Base-by-base conservation (phyloP, 1,140 invertebrate species). In the Atta cephalotes region DNA sequence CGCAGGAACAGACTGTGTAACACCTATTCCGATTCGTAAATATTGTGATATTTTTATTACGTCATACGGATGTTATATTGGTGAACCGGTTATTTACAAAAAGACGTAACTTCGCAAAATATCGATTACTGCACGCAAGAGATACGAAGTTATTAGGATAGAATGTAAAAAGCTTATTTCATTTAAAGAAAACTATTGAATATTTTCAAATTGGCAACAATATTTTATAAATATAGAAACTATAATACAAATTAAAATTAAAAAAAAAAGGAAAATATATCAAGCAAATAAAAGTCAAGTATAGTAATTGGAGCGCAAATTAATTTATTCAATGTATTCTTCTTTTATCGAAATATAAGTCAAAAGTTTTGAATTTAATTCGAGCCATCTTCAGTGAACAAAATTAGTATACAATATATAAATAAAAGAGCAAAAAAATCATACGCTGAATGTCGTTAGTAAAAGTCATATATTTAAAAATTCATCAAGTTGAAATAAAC, bases 1-100 rank as follows among this genome's bases (percentile, higher is more conserved):
- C 84, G 66, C 66, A 53, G 31, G 62, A 78, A 56, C 60, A 49
- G 60, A 56, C 14, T 51, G 53, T 71, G 82, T 85, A 78, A 76
- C 58, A 28, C 18, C 16, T 78, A 74, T 72, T 63, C 5, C 53
- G 58, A 84, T 76, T 84, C 31, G 74, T 49, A 56, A 85, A 58
- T 78, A 53, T 71, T 49, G n/a, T 31, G 51, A 14, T 31, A 45
- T 72, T 82, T 31, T 21, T 68, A 62, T 49, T 31, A 21, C 18
- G 1, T 56, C 25, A 12, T 21, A 21, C 78, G 63, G 7, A 58
- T 31, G 14, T 3, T n/a, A 10, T 65, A 78, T 16, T 6, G 31
- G 39, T 65, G 39, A 21, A 31, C 0, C 39, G 25, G 7, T 74
- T 74, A 62, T 62, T 82, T 82, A 35, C 18, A 45, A 56, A 39